Evolutionary conservation across 2,113 vertebrate genomes (phyloP).

Genomic region (Chloebia gouldiae): DNA sequence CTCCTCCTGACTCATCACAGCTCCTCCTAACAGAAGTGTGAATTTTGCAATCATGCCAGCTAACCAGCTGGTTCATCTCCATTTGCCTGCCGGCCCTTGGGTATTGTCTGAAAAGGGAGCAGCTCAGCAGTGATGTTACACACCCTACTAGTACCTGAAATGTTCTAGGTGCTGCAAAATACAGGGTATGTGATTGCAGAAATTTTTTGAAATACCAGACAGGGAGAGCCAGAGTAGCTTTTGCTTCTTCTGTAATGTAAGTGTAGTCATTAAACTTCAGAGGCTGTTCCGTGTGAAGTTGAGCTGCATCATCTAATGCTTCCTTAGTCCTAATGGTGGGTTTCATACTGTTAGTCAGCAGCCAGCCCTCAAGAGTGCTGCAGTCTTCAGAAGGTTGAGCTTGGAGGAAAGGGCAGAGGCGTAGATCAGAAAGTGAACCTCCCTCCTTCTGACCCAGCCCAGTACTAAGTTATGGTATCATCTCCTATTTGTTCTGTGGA

Average conservation of each 20-base stretch:
- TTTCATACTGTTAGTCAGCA: background rate
- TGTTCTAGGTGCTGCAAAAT: background rate
- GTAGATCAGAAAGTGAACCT: background rate
- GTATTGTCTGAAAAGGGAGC: background rate
- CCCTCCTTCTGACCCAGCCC: background rate
- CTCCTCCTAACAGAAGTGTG: background rate
- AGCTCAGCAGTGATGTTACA: rapidly evolving
- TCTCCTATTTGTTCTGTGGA: background rate
- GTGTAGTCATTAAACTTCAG: background rate
- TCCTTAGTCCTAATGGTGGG: background rate
- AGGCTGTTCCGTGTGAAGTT: background rate
- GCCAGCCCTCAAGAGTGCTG: background rate
- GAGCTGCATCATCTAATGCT: background rate
- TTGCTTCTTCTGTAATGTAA: background rate
- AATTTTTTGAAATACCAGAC: background rate
- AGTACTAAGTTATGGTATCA: background rate
- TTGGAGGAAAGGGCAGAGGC: background rate
- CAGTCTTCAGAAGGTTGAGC: background rate
- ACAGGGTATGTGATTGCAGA: background rate
- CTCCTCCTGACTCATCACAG: background rate
- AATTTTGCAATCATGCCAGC: background rate
- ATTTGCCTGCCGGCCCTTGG: background rate
- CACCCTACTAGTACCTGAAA: no score
- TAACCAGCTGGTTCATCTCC: background rate
- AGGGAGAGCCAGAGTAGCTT: background rate